These are phyloP conservation scores for Zaprionus nigranus DNA, from an alignment of 1,140 invertebrate genomes.

Conservation along the genomic window DNA sequence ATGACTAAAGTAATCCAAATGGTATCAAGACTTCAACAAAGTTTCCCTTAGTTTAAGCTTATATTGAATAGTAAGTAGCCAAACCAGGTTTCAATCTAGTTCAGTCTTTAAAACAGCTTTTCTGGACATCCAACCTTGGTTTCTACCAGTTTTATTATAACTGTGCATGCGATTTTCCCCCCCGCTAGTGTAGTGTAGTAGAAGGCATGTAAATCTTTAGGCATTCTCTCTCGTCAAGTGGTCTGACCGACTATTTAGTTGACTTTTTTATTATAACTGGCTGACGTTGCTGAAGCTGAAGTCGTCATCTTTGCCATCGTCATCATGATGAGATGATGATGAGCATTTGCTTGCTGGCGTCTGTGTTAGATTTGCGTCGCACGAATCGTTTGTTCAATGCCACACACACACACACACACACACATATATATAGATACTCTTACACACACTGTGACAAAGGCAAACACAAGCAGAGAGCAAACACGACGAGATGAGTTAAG, in stretches of 20 bases:
- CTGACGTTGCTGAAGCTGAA: slow-evolving; percentile 25
- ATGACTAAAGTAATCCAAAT: not conserved
- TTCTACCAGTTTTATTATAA: not conserved
- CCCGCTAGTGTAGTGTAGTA: not conserved
- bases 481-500: slow-evolving; percentile 31
- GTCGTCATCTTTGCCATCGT: slow-evolving; percentile 18
- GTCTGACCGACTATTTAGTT: slow-evolving; percentile 53
- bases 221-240: slow-evolving; percentile 24
- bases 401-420: slow-evolving; percentile 46
- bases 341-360: slow-evolving; percentile 16
- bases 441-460: slow-evolving; percentile 8
- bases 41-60: not conserved
- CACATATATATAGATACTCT: not conserved
- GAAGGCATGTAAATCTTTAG: slow-evolving; percentile 13
- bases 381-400: slow-evolving; percentile 64
- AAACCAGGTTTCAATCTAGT: not conserved
- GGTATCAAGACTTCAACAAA: not conserved
- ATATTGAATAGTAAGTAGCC: not conserved
- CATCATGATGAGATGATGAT: slow-evolving; percentile 29
- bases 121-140: not conserved
- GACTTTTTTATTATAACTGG: slow-evolving; percentile 42
- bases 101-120: not conserved
- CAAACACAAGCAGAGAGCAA: slow-evolving; percentile 6
- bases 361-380: slow-evolving; percentile 76
- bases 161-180: slow-evolving; percentile 1